Conservation (phyloP, 2,113 vertebrate genomes). For the Anolis sagrei region DNA sequence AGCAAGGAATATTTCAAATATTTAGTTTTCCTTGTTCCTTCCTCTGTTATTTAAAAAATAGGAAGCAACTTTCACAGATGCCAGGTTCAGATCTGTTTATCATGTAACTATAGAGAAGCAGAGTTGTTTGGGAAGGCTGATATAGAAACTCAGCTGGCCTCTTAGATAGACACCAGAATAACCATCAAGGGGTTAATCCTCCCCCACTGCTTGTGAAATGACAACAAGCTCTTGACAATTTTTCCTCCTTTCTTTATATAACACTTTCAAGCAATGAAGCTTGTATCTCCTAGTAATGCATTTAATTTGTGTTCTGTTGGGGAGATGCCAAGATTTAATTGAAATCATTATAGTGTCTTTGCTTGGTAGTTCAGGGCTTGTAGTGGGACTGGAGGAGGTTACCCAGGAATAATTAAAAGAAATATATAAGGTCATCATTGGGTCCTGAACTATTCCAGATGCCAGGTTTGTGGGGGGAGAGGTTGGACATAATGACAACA, state of each 20-base stretch:
- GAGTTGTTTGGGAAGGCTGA: not conserved
- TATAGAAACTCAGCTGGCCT: slow-evolving; percentile 1
- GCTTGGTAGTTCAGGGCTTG: slow-evolving; percentile 79
- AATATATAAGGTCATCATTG: slow-evolving; percentile 72
- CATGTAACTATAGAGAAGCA: not conserved
- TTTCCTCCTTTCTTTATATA: slow-evolving; percentile 76
- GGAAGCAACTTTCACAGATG: not conserved
- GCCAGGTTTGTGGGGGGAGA: slow-evolving; percentile 66
- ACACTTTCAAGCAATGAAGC: slow-evolving; percentile 80
- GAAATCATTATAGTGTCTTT: slow-evolving; percentile 85
- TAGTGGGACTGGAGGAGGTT: slow-evolving; percentile 73
- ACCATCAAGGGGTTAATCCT: slow-evolving; percentile 72
- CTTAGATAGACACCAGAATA: slow-evolving; percentile 18
- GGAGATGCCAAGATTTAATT: slow-evolving; percentile 88
- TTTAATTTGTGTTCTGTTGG: slow-evolving; percentile 84
- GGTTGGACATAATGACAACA: slow-evolving; percentile 73
- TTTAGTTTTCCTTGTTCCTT: too few species aligned
- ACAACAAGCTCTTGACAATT: slow-evolving; percentile 79
- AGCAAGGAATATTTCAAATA: too few species aligned
- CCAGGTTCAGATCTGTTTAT: slow-evolving; percentile 32
- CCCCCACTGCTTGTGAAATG: slow-evolving; percentile 67
- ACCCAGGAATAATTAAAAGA: slow-evolving; percentile 78
- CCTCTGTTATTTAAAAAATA: not conserved
- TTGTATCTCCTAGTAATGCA: slow-evolving; percentile 82
- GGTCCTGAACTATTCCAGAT: slow-evolving; percentile 74